Conservation (phyloP, 2,113 vertebrate genomes). For the Pleuronectes platessa region DNA sequence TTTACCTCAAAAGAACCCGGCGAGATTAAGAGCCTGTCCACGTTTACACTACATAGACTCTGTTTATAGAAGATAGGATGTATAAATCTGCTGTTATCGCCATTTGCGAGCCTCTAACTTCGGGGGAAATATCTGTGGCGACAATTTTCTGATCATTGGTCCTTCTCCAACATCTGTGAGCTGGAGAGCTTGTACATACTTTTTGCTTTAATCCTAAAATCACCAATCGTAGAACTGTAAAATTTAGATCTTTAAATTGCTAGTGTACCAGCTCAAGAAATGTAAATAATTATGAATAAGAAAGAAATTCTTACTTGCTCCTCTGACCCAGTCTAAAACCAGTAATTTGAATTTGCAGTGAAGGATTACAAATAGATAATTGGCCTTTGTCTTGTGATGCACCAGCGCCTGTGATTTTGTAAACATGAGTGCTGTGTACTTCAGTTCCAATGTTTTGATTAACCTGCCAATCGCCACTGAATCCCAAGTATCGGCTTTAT, state of each 20-base stretch:
- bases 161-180: slow-evolving; percentile 1
- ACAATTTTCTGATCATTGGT: slow-evolving; percentile 30
- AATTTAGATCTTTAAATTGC: slow-evolving; percentile 53
- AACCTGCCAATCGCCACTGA: slow-evolving; percentile 29
- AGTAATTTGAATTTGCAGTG: neutral
- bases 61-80: slow-evolving; percentile 60
- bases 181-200: slow-evolving; percentile 21
- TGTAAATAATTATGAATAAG: slow-evolving; percentile 20
- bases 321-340: slow-evolving; percentile 46
- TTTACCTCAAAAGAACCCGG: slow-evolving; percentile 40
- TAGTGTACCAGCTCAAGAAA: slow-evolving; percentile 23
- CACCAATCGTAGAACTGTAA: slow-evolving; percentile 36
- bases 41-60: slow-evolving; percentile 66
- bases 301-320: slow-evolving; percentile 29
- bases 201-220: slow-evolving; percentile 46
- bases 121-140: slow-evolving; percentile 30
- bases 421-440: slow-evolving; percentile 18
- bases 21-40: slow-evolving; percentile 62
- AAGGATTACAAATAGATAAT: slow-evolving; percentile 56
- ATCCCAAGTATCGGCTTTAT: slow-evolving; percentile 6
- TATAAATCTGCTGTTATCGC: slow-evolving; percentile 67
- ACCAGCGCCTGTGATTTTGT: slow-evolving; percentile 34
- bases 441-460: slow-evolving; percentile 31
- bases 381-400: slow-evolving; percentile 26
- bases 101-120: slow-evolving; percentile 40